Percentiles rank a stretch among this genome's conserved stretches.
phyloP scores from a whole-genome alignment of 2,888 invertebrate genomes.

The Argyresthia goedartella region DNA sequence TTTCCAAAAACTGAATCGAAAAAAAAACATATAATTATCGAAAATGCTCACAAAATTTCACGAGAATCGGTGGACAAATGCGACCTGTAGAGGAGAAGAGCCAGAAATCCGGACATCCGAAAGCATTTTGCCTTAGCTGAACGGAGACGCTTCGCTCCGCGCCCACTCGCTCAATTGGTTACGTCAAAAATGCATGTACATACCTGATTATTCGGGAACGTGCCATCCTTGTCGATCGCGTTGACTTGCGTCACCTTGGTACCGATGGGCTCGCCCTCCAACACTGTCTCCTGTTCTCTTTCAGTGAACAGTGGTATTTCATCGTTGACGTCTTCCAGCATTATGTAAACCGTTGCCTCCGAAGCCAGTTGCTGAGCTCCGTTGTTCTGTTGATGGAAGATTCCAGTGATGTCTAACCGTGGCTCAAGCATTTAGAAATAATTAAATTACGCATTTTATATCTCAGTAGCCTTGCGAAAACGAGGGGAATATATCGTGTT shows the following conservation, averaged over 20 bases:
- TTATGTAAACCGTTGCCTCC: slow-evolving; percentile 93
- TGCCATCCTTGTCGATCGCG: slow-evolving; percentile 96
- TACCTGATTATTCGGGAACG: slow-evolving; percentile 94
- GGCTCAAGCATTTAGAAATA: background rate
- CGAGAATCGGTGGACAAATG: too few relatives aligned
- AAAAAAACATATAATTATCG: too few relatives aligned
- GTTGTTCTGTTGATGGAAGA: slow-evolving; percentile 78
- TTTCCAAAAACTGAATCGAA: too few relatives aligned
- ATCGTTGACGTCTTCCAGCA: slow-evolving; percentile 96
- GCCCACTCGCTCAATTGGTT: too few relatives aligned
- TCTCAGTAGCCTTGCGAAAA: too few relatives aligned
- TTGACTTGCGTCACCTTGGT: slow-evolving; percentile 97
- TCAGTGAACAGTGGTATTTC: slow-evolving; percentile 97
- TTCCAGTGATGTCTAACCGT: background rate
- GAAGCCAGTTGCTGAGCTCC: slow-evolving; percentile 95
- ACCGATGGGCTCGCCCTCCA: slow-evolving; percentile 95
- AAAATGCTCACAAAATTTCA: too few relatives aligned
- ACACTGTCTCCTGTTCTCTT: slow-evolving; percentile 93
- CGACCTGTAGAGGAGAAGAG: too few relatives aligned
- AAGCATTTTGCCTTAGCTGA: too few relatives aligned
- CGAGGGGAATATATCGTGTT: background rate
- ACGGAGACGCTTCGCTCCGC: too few relatives aligned
- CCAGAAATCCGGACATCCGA: too few relatives aligned
- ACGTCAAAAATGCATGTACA: too few relatives aligned
- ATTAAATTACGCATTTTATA: too few relatives aligned